Base-by-base conservation (phyloP, 1,140 invertebrate genomes). In the Vanessa atalanta region DNA sequence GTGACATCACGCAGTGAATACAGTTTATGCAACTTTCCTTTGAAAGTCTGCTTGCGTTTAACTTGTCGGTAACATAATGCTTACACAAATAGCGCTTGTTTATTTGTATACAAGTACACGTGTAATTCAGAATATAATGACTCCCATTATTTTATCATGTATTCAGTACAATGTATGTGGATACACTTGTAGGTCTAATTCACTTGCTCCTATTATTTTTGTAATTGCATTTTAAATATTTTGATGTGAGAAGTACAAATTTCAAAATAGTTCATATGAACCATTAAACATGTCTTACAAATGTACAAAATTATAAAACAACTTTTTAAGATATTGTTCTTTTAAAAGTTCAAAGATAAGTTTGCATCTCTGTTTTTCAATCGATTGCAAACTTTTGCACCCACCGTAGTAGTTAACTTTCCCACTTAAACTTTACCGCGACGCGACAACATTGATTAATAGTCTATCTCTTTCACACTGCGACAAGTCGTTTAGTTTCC, bases 401-500 rank as follows among this genome's bases (percentile, higher is more conserved):
- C 48, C 65, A 66, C 65, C n/a, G 8, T 26, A 66, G 13, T 1
- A 1, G 6, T 50, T 51, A 66, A 72, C 26, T 55, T 37, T 72
- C 53, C n/a, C 37, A 47, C 47, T 23, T 47, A 31, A 55, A 55
- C 15, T 65, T 47, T 43, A 57, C 65, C 51, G 51, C 43, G 55
- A 16, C 9, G n/a, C 14, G 23, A 37, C 31, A 37, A 23, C 23
- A 12, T 66, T 51, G 16, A 67, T 43, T 26, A 51, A 65, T 47
- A 26, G 11, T 20, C 13, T 55, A 2, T 73, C 65, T 37, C 70
- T 67, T 61, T 60, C 65, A 23, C 72, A 60, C 73, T 43, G 16
- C 11, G 50, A 20, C 60, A 37, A 66, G 31, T 75, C 77, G 64
- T 82, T 81, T 70, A 69, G 53, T 43, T 64, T 53, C 14, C 72